A percentile compares a stretch with the other conserved stretches of the same genome.
These are phyloP conservation scores for Echeneis naucrates DNA, from an alignment of 2,797 vertebrate genomes.

Conservation along the genomic window DNA sequence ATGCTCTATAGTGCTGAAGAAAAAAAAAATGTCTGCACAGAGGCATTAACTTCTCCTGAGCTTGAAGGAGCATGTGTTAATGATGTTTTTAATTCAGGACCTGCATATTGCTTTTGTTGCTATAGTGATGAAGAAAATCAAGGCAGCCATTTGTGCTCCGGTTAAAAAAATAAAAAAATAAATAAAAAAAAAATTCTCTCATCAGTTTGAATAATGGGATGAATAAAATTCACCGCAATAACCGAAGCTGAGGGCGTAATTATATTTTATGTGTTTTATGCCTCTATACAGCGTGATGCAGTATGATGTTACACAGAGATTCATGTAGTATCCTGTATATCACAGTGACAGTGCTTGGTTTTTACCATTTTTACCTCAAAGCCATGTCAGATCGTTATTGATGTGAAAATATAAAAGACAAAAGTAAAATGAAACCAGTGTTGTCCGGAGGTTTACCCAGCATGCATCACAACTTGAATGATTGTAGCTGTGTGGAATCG, in stretches of 20 bases:
- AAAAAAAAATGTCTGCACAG: conserved; percentile 47
- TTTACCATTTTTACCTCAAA: conserved; percentile 42
- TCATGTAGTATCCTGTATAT: conserved; percentile 44
- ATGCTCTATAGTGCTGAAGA: conserved; percentile 46
- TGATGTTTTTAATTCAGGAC: conserved; percentile 76
- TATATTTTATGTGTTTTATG: conserved; percentile 72
- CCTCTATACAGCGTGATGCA: conserved; percentile 54
- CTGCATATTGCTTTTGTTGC: conserved; percentile 67
- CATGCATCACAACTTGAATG: conserved; percentile 5
- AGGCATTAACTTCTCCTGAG: conserved; percentile 62
- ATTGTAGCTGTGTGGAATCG: conserved; percentile 24
- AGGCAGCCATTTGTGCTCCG: conserved; percentile 57
- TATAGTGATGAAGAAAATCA: conserved; percentile 65
- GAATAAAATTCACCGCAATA: conserved; percentile 71
- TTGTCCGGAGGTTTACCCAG: conserved; percentile 18
- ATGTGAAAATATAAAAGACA: conserved; percentile 5
- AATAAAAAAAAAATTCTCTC: conserved; percentile 47
- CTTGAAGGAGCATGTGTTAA: conserved; percentile 71
- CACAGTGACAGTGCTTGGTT: conserved; percentile 28
- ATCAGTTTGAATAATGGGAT: conserved; percentile 73
- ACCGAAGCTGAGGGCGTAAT: conserved; percentile 68
- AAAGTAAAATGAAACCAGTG: conserved; percentile 4
- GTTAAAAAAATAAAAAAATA: conserved; percentile 51
- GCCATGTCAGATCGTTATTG: conserved; percentile 21
- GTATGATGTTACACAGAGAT: conserved; percentile 59